Base-by-base conservation (phyloP, 2,888 invertebrate genomes). In the Micoletzkya japonica region DNA sequence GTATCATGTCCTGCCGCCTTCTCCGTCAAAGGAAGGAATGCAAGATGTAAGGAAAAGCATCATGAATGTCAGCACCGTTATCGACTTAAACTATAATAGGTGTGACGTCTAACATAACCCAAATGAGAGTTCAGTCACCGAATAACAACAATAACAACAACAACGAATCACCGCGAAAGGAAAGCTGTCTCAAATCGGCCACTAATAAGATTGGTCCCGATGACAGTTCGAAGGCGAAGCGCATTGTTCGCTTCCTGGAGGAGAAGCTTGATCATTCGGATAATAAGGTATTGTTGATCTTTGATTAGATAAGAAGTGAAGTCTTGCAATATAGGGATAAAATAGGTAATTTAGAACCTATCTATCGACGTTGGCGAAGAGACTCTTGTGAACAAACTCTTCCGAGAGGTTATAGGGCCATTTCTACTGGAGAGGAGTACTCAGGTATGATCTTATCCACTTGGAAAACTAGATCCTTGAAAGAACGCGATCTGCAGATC, bases 341-440 rank as follows among this genome's bases (percentile, higher is more conserved):
- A 49, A 2, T 7, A 34, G 7, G 10, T 24, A 1, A 2, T 66
- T 30, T 30, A 80, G 75, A 44, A 73, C 34, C 50, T 78, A 4
- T 71, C 70, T 24, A 60, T 73, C 14, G 73, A 74, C 57, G 71
- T 81, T 61, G 70, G 73, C 17, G 80, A 78, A 52, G 83, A 84
- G 39, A 84, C 84, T 14, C 75, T 85, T 17, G 84, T 85, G 24
- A 84, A 80, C 72, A 78, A 80, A 50, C 50, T 84, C 24, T 85
- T 84, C 72, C 74, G 83, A 14, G 81, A 84, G 54, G 74, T 84
- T 7, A 81, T 85, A 63, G 84, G 82, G 32, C 84, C 84, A 1
- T 82, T 81, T 63, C 76, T 84, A 61, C 66, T 84, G 49, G 81
- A 80, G 60, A 73, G 68, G 32, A 75, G 73, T 30, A 79, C 79